Evolutionary conservation across 2,113 vertebrate species (phyloP), one percentile per base, ranked within the genome.

Genomic region (Ardeotis arabs): DNA sequence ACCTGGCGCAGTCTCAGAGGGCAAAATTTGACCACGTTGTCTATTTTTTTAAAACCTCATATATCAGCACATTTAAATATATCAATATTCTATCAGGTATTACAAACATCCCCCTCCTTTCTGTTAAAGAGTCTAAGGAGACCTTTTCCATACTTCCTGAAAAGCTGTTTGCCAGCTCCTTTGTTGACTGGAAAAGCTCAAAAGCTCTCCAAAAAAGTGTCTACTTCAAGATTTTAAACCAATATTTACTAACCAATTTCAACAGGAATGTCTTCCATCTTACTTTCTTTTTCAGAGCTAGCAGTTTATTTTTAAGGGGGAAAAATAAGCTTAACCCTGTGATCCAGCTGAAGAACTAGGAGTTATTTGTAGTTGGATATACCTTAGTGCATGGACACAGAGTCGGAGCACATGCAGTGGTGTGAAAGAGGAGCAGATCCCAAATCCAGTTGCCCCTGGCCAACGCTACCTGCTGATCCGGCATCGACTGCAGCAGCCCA

Each of bases 341-440:
- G 15, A 76, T 49, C 24, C 23, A 19, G 23, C 14, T 67, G 22
- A 60, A 44, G 53, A 64, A 44, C 16, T 66, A 58, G 29, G 25
- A 68, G 12, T 64, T 14, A n/a, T 12, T 58, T 53, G 7, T 25
- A 29, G n/a, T 64, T 72, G 28, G 55, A 37, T 37, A 13, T 1
- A 3, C 9, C 83, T 80, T 37, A 12, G 33, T 3, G 2, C 8
- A 0, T 4, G 17, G 45, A 35, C 5, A 3, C 55, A 53, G 60
- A 77, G 44, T 50, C 2, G 7, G 59, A 80, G 33, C 33, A 47
- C 27, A 21, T 2, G 8, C 18, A 1, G 7, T 2, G 11, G 25
- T 7, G 17, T 37, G 60, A 24, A 63, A 63, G 0, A 16, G 53
- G 29, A 60, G 62, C 70, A 58, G 70, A 35, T 16, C 33, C 59